Evolutionary conservation across 2,888 invertebrate species (phyloP), one percentile per base, ranked within the genome.

Genomic region (Euplagia quadripunctaria): DNA sequence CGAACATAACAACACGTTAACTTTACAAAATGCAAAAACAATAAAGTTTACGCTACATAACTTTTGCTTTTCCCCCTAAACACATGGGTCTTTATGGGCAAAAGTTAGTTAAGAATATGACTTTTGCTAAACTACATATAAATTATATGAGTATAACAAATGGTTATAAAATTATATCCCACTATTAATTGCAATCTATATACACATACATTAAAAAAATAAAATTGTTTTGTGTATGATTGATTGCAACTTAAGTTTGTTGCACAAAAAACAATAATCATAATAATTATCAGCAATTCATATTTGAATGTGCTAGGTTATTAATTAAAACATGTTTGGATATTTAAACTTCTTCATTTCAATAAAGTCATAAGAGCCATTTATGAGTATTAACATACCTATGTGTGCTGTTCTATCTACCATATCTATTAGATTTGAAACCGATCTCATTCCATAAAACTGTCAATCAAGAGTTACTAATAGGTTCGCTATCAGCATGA

Each of bases 391-490:
- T 52, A 17, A 31, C 55, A 41, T 65, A 46, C 31, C 31, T 31
- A 31, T 31, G 31, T 51, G n/a, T 16, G 8, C 41, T 46, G 5
- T 12, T 17, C 42, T 31, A 46, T 70, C 31, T 51, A 20, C 7
- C 52, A 49, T 42, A n/a, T 58, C n/a, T 61, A 31, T 16, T 31
- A 12, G 8, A 31, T 61, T 41, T 71, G 74, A 76, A 76, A 63
- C 64, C 55, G 61, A 74, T 55, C 66, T 71, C 79, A 73, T 76
- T 71, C 46, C n/a, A 12, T 16, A 20, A 72, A 82, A 51, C 75
- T 78, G 85, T 84, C 82, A 84, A 85, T 83, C 65, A 70, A 70
- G 81, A 82, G 77, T 79, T 73, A 81, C 75, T 81, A 78, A 85
- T 75, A 74, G 64, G 68, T 42, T 67, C 67, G 70, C 78, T 84